A percentile compares a stretch with the other conserved stretches of the same genome.
phyloP scores from a whole-genome alignment of 2,113 vertebrate genomes.

The Odobenus rosmarus region DNA sequence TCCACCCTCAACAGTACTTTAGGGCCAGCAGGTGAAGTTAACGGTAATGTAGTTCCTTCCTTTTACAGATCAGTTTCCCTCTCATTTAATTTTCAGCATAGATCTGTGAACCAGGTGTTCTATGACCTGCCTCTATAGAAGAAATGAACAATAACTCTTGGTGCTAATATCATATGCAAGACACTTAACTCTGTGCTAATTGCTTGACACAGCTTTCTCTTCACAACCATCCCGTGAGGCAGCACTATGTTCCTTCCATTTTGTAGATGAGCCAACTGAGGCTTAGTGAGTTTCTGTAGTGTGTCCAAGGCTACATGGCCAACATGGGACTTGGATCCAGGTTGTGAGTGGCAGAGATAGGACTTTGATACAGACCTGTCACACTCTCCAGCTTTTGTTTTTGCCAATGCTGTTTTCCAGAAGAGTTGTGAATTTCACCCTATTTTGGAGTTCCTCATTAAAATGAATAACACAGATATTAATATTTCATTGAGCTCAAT shows the following conservation, averaged over 20 bases:
- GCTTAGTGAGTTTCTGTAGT: neutral
- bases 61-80: neutral
- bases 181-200: too few species aligned
- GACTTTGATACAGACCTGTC: neutral
- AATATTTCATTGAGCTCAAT: neutral
- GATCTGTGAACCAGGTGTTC: neutral
- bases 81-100: neutral
- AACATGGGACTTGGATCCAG: neutral
- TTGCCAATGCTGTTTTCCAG: neutral
- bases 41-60: neutral
- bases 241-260: neutral
- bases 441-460: neutral
- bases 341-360: neutral
- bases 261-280: neutral
- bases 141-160: too few species aligned
- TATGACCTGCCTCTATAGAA: neutral
- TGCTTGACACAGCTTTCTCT: neutral
- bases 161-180: fast-evolving
- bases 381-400: neutral
- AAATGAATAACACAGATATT: neutral
- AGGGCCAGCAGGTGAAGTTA: too few species aligned
- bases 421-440: neutral
- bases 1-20: neutral
- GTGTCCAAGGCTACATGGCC: neutral
- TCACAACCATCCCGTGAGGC: neutral